phyloP scores from a whole-genome alignment of 2,797 vertebrate species.

The Vultur gryphus region DNA sequence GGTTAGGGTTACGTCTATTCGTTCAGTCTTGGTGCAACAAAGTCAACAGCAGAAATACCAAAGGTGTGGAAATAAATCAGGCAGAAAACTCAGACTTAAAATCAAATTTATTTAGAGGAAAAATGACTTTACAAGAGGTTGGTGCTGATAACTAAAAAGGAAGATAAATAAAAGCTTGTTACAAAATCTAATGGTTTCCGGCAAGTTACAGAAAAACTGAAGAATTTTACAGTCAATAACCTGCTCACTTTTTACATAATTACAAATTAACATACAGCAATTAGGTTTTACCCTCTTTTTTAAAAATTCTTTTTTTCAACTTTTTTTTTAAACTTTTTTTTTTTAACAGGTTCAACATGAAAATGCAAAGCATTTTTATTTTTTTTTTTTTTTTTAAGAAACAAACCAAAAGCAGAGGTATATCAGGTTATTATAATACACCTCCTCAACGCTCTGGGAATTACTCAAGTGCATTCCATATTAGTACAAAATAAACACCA shows the following conservation, averaged over 20 bases:
- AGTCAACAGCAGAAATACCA: neutral
- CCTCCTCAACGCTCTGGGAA: conserved; percentile 75
- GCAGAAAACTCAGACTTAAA: conserved; percentile 36
- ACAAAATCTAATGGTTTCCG: conserved; percentile 79
- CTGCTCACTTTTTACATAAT: conserved; percentile 82
- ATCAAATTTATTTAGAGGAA: conserved; percentile 84
- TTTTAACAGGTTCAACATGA: conserved; percentile 55
- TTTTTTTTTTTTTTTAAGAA: neutral
- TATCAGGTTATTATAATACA: conserved; percentile 57
- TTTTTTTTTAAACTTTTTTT: neutral
- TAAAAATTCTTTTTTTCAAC: conserved; percentile 20
- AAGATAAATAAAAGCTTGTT: conserved; percentile 95
- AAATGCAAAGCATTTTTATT: conserved; percentile 59
- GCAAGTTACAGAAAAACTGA: conserved; percentile 80
- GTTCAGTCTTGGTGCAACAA: neutral
- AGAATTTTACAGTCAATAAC: conserved; percentile 83
- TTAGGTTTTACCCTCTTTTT: conserved; percentile 68
- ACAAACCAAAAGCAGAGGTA: conserved; percentile 75
- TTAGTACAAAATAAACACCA: conserved; percentile 72
- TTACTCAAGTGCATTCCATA: conserved; percentile 78
- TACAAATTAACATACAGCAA: conserved; percentile 80
- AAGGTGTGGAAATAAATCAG: neutral
- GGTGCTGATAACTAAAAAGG: conserved; percentile 74
- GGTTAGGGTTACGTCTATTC: neutral
- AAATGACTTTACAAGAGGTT: conserved; percentile 81